Base-by-base conservation (phyloP, 2,797 vertebrate genomes). In the Halcyon badia region DNA sequence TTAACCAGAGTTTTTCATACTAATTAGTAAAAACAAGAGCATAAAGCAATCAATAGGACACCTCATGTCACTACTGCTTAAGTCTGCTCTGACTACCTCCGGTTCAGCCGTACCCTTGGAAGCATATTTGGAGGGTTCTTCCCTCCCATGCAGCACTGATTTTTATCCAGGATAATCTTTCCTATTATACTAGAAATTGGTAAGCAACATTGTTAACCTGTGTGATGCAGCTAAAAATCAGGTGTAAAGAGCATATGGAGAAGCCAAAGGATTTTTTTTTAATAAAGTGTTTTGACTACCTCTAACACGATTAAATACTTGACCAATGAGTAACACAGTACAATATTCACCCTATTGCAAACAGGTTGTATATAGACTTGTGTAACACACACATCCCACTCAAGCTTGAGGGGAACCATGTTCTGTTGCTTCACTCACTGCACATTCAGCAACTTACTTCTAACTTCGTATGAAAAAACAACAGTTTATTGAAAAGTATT, bases 11-110 rank as follows among this genome's bases (percentile, higher is more conserved):
- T 54, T 90, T 94, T 94, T 85, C 20, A 37, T 61, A 80, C 68
- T 92, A 94, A 95, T 95, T 96, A 96, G 76, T 81, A 95, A 89
- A 73, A 94, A 96, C 90, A 90, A 31, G 65, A 92, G 49, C 78
- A 90, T 58, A 93, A 89, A 94, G 61, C 64, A 93, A 93, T 94
- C 95, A 95, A 96, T 81, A 96, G 83, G 93, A 95, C 95, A 89
- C 57, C 28, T 93, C 65, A 89, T 46, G 65, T 71, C 44, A 70
- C 64, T 87, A 77, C 39, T 84, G 30, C 66, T 94, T 80, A 92
- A 79, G 82, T 77, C 75, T 87, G 64, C 83, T 89, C 93, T 89
- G 78, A 79, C 76, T 81, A 58, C 64, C 57, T 78, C 71, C 58
- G 44, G 78, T 79, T 90, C 83, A 83, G 64, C 25, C 6, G 0